phyloP scores from a whole-genome alignment of 1,140 invertebrate genomes.

The Drosophila ercepeae region DNA sequence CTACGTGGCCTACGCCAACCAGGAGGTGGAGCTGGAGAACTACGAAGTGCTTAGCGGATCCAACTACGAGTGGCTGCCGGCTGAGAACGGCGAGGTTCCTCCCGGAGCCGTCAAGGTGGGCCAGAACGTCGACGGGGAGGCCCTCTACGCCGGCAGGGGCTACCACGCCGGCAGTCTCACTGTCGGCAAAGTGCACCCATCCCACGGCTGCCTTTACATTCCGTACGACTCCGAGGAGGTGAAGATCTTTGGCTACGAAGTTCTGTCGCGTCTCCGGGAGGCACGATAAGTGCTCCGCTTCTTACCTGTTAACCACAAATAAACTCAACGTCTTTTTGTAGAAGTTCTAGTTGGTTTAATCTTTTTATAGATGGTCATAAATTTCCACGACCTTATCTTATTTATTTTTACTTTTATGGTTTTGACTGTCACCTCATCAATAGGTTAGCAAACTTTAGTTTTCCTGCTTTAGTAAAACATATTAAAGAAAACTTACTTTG shows the following conservation, averaged over 20 bases:
- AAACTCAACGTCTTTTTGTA: conserved; percentile 39
- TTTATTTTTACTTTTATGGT: conserved; percentile 9
- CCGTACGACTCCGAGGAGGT: conserved; percentile 88
- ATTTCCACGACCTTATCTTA: conserved; percentile 15
- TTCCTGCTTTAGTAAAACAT: neutral
- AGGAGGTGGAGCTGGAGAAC: conserved; percentile 67
- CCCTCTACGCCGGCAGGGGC: conserved; percentile 87
- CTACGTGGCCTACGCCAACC: conserved; percentile 67
- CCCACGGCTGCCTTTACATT: conserved; percentile 89
- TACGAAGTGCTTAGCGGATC: conserved; percentile 84
- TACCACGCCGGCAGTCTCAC: conserved; percentile 87
- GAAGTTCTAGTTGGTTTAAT: conserved; percentile 17
- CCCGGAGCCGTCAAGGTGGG: conserved; percentile 85
- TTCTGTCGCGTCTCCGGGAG: conserved; percentile 56
- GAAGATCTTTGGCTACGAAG: conserved; percentile 72
- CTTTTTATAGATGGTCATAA: conserved; percentile 10
- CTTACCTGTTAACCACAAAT: conserved; percentile 23
- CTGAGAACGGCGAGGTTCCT: conserved; percentile 85
- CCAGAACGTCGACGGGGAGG: conserved; percentile 86
- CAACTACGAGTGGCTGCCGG: conserved; percentile 84
- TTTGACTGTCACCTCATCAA: neutral
- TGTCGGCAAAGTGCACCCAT: conserved; percentile 90
- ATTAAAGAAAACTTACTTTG: neutral
- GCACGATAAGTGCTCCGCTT: conserved; percentile 35
- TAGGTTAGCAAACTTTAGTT: neutral